Conservation (phyloP, 2,113 vertebrate genomes). For the Tychaedon coryphoeus region DNA sequence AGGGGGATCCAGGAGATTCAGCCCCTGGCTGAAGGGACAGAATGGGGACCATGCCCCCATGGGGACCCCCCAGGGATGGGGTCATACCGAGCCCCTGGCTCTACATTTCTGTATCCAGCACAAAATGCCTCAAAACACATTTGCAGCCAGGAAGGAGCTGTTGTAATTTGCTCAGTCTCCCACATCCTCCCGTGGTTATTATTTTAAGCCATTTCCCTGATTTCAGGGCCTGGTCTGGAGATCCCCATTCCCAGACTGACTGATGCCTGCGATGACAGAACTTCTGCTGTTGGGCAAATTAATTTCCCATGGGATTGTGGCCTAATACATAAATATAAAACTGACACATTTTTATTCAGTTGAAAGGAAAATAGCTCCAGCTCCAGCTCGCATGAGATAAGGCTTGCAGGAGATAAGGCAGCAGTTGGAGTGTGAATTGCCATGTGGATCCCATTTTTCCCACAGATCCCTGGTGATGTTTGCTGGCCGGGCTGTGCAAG, state of each 20-base stretch:
- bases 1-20: background rate
- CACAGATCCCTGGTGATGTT: constrained; percentile 11
- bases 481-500: background rate
- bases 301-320: constrained; percentile 23
- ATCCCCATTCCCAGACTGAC: constrained; percentile 52
- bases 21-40: background rate
- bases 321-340: constrained; percentile 41
- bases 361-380: constrained; percentile 18
- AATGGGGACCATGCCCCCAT: accelerated
- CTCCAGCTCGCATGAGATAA: constrained; percentile 18
- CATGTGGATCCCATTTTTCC: constrained; percentile 16
- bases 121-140: background rate
- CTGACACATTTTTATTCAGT: constrained; percentile 7
- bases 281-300: constrained; percentile 42
- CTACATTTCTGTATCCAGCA: background rate
- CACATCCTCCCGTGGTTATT: background rate
- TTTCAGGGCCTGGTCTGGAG: constrained; percentile 15
- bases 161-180: background rate
- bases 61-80: background rate
- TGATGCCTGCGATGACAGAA: constrained; percentile 28
- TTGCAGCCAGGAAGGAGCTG: background rate
- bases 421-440: background rate
- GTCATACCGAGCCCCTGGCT: accelerated
- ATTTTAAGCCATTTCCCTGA: background rate
- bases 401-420: background rate